Percentiles rank a stretch among this genome's conserved stretches.
Conservation (phyloP, 2,888 invertebrate species). For the Tanypteryx hageni region DNA sequence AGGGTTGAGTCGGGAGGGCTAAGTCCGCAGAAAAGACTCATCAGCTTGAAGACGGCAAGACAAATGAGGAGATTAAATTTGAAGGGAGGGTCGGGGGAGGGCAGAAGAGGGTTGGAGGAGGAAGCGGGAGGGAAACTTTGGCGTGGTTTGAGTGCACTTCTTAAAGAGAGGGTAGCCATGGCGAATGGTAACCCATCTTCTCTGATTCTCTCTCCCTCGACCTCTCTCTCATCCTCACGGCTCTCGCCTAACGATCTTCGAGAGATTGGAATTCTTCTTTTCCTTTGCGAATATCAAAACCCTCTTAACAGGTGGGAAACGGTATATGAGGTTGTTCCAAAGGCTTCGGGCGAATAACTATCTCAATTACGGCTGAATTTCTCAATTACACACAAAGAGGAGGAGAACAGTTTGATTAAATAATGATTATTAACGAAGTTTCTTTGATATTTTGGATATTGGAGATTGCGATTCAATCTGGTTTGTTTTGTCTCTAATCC, state of each 20-base stretch:
- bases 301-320: constrained; percentile 38
- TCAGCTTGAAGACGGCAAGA: constrained; percentile 49
- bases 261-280: constrained; percentile 1
- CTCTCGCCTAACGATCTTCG: constrained; percentile 29
- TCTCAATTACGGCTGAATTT: constrained; percentile 32
- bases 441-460: too few species aligned
- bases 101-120: not conserved
- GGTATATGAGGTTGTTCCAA: not conserved
- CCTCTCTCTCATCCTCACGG: not conserved
- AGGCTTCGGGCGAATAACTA: not conserved
- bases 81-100: not conserved
- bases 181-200: not conserved
- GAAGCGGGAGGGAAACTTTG: constrained; percentile 5
- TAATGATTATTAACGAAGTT: too few species aligned
- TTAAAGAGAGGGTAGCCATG: not conserved
- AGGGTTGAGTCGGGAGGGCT: not conserved
- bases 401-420: too few species aligned
- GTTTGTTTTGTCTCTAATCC: too few species aligned
- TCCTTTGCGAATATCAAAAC: not conserved
- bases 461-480: too few species aligned
- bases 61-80: constrained; percentile 50
- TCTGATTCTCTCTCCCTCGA: not conserved
- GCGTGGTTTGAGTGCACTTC: not conserved
- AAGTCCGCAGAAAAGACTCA: constrained; percentile 46
- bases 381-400: not conserved